Conservation (phyloP, 23 tunicate genomes). For the Trididemnum miniatum region DNA sequence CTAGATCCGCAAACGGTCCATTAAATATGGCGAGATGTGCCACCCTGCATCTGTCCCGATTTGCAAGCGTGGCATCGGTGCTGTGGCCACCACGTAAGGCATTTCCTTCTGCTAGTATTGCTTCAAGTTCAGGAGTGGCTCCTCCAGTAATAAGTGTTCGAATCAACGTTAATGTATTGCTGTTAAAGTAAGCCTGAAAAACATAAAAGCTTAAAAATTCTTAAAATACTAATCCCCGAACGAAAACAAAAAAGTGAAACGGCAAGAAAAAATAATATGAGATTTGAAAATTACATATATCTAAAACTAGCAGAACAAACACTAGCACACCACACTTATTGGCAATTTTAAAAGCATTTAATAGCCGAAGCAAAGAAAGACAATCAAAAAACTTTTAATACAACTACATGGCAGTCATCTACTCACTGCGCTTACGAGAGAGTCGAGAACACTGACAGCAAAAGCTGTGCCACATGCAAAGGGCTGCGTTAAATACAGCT, state of each 20-base stretch:
- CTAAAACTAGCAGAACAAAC: too few species aligned
- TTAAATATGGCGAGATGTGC: conserved; percentile 91
- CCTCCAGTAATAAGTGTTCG: conserved; percentile 94
- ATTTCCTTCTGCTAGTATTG: conserved; percentile 89
- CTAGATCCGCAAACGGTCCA: conserved; percentile 75
- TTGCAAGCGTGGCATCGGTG: conserved; percentile 58
- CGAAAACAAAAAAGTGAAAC: too few species aligned
- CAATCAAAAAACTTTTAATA: too few species aligned
- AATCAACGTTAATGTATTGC: conserved; percentile 81
- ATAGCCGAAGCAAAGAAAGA: not conserved
- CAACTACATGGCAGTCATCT: too few species aligned
- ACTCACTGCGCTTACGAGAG: conserved; percentile 91
- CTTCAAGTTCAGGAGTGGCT: conserved; percentile 93
- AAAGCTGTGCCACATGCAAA: conserved; percentile 97
- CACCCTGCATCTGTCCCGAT: conserved; percentile 89
- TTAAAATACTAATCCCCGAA: too few species aligned
- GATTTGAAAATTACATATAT: too few species aligned
- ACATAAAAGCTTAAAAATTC: not conserved
- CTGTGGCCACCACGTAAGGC: conserved; percentile 66
- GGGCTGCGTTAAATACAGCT: conserved; percentile 93
- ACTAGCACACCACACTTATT: not conserved
- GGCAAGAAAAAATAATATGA: too few species aligned
- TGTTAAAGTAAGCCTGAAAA: conserved; percentile 86
- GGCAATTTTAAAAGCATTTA: not conserved
- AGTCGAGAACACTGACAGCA: conserved; percentile 90